Percentiles rank a stretch among this genome's conserved stretches.
These are phyloP conservation scores for Enteromius argenteus DNA, from an alignment of 2,797 vertebrate species.

Conservation along the genomic window DNA sequence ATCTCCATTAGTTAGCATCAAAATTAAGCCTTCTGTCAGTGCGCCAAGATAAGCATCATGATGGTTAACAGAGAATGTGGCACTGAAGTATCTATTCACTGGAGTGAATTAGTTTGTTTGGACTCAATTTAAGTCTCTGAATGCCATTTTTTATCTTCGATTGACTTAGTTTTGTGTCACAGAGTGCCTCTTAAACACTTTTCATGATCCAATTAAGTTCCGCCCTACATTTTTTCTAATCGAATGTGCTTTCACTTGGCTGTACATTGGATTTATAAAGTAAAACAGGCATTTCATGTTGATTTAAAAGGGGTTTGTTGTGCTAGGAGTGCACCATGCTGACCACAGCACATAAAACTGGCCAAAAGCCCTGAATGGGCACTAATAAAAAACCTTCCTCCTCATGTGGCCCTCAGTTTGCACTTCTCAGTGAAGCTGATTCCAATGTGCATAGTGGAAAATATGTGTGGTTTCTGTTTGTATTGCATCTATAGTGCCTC, in stretches of 20 bases:
- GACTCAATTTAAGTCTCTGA: too few relatives aligned
- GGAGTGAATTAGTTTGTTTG: not conserved
- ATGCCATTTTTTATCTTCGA: not conserved
- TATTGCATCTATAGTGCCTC: not conserved
- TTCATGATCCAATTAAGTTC: not conserved
- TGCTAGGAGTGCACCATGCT: not conserved
- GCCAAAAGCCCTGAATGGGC: constrained; percentile 1
- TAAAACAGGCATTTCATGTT: not conserved
- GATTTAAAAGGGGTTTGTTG: not conserved
- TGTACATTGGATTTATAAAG: not conserved
- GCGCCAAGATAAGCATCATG: not conserved
- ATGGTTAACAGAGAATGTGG: not conserved
- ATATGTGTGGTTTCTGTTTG: constrained; percentile 7
- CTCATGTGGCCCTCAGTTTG: not conserved
- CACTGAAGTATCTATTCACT: not conserved
- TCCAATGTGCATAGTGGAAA: not conserved
- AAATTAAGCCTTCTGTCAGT: constrained; percentile 14
- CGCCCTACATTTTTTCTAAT: not conserved
- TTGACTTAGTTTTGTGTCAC: not conserved
- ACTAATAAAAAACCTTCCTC: constrained; percentile 27
- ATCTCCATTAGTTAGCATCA: constrained; percentile 44
- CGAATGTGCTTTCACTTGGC: not conserved
- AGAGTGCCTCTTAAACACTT: not conserved
- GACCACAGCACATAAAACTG: constrained; percentile 18
- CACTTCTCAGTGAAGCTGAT: not conserved